Evolutionary conservation across 2,113 vertebrate genomes (phyloP).

Genomic region (Nerophis lumbriciformis): DNA sequence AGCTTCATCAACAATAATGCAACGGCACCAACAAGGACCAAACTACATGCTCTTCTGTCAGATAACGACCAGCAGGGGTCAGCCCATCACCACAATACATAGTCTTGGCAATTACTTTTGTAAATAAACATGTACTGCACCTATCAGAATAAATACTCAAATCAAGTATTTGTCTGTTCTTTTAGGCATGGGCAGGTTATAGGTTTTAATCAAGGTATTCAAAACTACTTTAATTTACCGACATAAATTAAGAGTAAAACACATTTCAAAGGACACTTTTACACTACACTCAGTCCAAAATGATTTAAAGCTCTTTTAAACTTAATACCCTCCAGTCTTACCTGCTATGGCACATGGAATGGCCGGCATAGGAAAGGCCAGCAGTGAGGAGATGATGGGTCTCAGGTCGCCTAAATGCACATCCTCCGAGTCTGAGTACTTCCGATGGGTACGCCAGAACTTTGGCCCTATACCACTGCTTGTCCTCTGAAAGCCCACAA

Average conservation of each 20-base stretch:
- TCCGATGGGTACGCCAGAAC: constrained; percentile 77
- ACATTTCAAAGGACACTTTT: too few relatives aligned
- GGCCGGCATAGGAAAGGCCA: constrained; percentile 81
- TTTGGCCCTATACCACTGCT: constrained; percentile 86
- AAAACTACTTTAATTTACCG: too few relatives aligned
- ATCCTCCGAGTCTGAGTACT: constrained; percentile 80
- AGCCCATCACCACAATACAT: not conserved
- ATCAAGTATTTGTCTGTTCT: too few relatives aligned
- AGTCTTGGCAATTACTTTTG: too few relatives aligned
- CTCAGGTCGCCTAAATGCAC: constrained; percentile 73
- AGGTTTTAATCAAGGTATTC: too few relatives aligned
- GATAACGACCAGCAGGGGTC: not conserved
- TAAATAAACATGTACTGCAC: too few relatives aligned
- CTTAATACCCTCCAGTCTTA: constrained; percentile 39
- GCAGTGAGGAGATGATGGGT: constrained; percentile 71
- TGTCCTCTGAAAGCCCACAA: constrained; percentile 75
- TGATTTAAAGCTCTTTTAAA: not conserved
- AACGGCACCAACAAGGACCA: not conserved
- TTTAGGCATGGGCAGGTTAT: too few relatives aligned
- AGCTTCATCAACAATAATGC: not conserved
- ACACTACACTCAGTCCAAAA: too few relatives aligned
- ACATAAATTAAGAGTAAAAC: too few relatives aligned
- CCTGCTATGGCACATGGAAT: constrained; percentile 84
- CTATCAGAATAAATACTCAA: too few relatives aligned
- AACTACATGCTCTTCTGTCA: too few relatives aligned